phyloP scores from a whole-genome alignment of 2,797 vertebrate genomes.

The Xenops minutus region DNA sequence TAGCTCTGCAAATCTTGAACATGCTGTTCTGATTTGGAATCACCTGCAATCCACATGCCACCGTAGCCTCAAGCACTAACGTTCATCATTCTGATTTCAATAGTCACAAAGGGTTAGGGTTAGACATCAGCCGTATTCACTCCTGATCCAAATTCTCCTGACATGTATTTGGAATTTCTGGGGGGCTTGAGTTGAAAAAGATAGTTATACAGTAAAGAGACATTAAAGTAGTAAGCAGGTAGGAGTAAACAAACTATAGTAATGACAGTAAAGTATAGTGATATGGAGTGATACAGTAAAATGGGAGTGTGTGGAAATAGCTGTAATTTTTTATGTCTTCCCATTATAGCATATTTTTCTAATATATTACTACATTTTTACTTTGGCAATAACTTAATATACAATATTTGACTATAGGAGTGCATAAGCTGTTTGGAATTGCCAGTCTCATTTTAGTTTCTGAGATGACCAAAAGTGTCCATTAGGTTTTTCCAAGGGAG shows the following conservation, averaged over 20 bases:
- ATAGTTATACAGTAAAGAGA: neutral
- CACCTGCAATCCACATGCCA: neutral
- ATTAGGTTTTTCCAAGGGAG: neutral
- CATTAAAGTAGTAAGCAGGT: neutral
- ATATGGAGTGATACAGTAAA: neutral
- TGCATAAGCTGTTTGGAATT: neutral
- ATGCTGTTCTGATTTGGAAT: neutral
- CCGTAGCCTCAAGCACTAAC: neutral
- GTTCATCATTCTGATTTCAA: neutral
- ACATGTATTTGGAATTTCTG: neutral
- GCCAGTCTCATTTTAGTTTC: neutral
- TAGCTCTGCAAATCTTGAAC: neutral
- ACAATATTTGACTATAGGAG: constrained; percentile 1
- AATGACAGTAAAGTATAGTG: neutral
- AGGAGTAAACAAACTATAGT: neutral
- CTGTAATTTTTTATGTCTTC: neutral
- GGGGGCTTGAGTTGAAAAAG: neutral
- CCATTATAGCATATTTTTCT: neutral
- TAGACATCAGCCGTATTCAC: neutral
- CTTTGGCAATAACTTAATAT: constrained; percentile 1
- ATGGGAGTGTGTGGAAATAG: neutral
- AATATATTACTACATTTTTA: neutral
- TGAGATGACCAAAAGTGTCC: neutral
- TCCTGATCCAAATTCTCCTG: neutral
- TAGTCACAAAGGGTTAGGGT: neutral